These are phyloP conservation scores for Stramonita haemastoma DNA, from an alignment of 2,888 invertebrate species.

Conservation along the genomic window DNA sequence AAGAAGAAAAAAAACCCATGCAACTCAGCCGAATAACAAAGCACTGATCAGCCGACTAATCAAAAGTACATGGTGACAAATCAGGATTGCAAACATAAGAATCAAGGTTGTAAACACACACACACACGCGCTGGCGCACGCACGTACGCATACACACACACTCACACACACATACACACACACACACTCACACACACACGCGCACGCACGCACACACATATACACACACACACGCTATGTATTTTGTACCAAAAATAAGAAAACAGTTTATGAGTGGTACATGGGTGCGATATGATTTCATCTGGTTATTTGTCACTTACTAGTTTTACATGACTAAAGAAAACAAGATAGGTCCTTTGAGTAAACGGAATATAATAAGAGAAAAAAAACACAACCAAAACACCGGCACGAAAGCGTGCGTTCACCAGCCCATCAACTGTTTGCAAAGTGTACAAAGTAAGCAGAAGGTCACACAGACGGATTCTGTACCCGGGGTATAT, in stretches of 20 bases:
- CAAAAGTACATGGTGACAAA: too few relatives aligned
- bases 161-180: constrained; percentile 6
- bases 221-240: background rate
- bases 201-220: constrained; percentile 33
- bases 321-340: background rate
- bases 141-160: background rate
- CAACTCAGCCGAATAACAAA: too few relatives aligned
- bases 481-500: too few relatives aligned
- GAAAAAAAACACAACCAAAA: background rate
- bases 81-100: too few relatives aligned
- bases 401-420: background rate
- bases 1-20: background rate
- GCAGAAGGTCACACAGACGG: too few relatives aligned
- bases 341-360: background rate
- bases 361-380: background rate
- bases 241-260: background rate
- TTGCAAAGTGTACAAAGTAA: too few relatives aligned
- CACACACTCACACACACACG: constrained; percentile 32
- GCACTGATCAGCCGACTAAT: too few relatives aligned
- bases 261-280: background rate
- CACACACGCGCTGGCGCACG: too few relatives aligned
- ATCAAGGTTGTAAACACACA: too few relatives aligned
- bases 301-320: too few relatives aligned
- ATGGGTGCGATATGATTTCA: background rate
- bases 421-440: too few relatives aligned